Evolutionary conservation across 2,113 vertebrate species (phyloP), one percentile per base, ranked within the genome.

Genomic region (Meriones unguiculatus): DNA sequence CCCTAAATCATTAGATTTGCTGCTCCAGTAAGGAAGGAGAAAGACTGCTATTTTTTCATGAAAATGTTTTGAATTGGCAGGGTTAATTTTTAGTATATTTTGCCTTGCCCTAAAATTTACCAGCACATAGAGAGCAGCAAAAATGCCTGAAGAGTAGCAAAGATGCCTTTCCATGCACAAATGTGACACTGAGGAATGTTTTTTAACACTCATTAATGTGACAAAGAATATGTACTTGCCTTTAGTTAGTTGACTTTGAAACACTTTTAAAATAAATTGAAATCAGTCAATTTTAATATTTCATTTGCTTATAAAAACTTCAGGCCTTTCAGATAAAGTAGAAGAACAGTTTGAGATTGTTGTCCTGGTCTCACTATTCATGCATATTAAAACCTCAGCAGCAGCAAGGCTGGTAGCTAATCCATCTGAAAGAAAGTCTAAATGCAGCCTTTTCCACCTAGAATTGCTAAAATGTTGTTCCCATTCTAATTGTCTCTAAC

Each of bases 81-180:
- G 81, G 70, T 3, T 30, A 96, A 78, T 46, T 90, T 75, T 6
- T 1, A 64, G 54, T 69, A 6, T 57, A 62, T 93, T 96, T 77
- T 69, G 18, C n/a, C 9, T 38, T 52, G 5, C 6, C 50, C 25
- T 67, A 57, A 46, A 70, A 80, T 46, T 46, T 50, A 57, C 24
- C 86, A 97, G 30, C 14, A 93, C 97, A 95, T 85, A 13, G 90
- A 10, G 46, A 46, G 46, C 46, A 46, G 46, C 46, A 46, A 46
- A 46, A 46, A 46, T 30, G 72, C 87, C 54, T 84, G 65, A 90
- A 62, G 88, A 81, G 50, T 75, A 59, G 57, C 82, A 80, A 91
- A 97, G 67, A 97, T 97, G 98, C 3, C 96, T 54, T 2, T 24
- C 9, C 5, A 93, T 98, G 82, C 12, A 93, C 35, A 93, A 11